Evolutionary conservation across 2,113 vertebrate genomes (phyloP).

Genomic region (Azemiops feae): DNA sequence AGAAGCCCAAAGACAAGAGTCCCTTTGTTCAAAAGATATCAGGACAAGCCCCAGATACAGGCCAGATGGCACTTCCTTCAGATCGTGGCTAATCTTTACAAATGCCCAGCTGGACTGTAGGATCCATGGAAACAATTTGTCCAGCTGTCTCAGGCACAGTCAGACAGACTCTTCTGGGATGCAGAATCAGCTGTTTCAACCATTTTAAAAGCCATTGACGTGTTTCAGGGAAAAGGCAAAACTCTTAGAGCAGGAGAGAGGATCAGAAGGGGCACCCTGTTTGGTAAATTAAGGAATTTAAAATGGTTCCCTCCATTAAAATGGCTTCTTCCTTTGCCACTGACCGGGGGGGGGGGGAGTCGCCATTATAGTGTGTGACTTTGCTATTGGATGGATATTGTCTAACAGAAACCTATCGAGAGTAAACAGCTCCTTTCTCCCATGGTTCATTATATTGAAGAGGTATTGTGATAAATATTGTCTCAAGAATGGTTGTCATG

Average conservation of each 20-base stretch:
- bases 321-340: background rate
- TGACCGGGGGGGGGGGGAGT: background rate
- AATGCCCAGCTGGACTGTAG: background rate
- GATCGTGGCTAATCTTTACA: background rate
- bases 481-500: background rate
- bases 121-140: background rate
- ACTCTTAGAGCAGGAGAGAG: background rate
- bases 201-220: background rate
- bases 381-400: background rate
- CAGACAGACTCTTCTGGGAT: background rate
- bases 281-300: background rate
- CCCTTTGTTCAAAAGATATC: background rate
- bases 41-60: background rate
- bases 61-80: background rate
- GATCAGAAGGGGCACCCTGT: background rate
- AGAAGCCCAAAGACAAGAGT: background rate
- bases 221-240: background rate
- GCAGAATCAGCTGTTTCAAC: background rate
- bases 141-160: background rate
- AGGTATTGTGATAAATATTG: background rate
- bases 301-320: background rate
- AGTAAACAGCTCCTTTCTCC: background rate
- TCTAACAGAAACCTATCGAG: background rate
- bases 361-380: background rate
- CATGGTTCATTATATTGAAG: background rate